Conservation (phyloP, 2,113 vertebrate genomes). For the Xenotilapia leptura region DNA sequence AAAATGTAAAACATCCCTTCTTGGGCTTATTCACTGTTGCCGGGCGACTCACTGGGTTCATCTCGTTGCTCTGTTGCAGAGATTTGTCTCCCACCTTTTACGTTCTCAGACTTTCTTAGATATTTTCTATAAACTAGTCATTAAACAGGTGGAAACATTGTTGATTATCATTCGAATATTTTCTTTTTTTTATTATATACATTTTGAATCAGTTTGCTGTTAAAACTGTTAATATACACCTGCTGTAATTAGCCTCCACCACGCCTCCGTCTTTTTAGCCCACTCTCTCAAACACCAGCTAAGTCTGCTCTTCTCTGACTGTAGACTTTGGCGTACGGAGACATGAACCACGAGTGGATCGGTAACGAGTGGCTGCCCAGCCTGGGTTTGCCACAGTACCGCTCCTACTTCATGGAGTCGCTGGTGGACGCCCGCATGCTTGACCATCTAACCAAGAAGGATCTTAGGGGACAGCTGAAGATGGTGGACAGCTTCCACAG, state of each 20-base stretch:
- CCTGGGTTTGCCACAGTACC: slow-evolving; percentile 92
- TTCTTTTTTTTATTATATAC: fast-evolving
- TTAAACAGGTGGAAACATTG: neutral
- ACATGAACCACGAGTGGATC: slow-evolving; percentile 99
- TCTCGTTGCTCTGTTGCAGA: neutral
- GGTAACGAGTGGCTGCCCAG: slow-evolving; percentile 97
- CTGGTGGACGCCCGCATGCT: slow-evolving; percentile 98
- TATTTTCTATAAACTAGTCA: neutral
- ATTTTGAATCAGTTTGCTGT: neutral
- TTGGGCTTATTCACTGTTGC: neutral
- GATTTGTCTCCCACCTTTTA: neutral
- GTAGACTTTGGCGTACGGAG: slow-evolving; percentile 91
- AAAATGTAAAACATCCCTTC: neutral
- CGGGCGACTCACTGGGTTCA: neutral
- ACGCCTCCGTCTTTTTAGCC: neutral
- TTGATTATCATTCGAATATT: neutral
- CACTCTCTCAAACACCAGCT: neutral
- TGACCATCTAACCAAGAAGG: slow-evolving; percentile 96
- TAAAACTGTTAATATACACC: neutral
- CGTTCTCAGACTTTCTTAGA: neutral
- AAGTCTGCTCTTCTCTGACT: neutral
- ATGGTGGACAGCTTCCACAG: slow-evolving; percentile 99
- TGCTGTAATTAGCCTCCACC: neutral
- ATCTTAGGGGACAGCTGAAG: slow-evolving; percentile 92
- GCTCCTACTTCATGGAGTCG: slow-evolving; percentile 98